These are phyloP conservation scores for Melanchra persicariae DNA, from an alignment of 2,888 invertebrate genomes.

Conservation along the genomic window DNA sequence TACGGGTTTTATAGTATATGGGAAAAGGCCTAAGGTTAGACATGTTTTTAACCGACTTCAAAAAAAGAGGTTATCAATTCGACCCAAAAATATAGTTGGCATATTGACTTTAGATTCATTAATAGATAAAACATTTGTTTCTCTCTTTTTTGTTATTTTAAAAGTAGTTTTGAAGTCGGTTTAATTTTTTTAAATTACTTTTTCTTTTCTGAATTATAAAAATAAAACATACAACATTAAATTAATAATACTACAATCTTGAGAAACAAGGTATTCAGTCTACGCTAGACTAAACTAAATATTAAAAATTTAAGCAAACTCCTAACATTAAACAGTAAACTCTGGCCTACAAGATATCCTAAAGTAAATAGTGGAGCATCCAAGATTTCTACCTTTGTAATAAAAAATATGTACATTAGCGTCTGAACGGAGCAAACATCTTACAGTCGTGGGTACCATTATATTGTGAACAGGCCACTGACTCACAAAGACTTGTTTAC, in stretches of 20 bases:
- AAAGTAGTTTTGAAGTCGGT: too few relatives aligned
- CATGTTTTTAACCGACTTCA: too few relatives aligned
- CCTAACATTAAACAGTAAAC: slow-evolving; percentile 5
- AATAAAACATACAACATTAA: too few relatives aligned
- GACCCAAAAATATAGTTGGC: too few relatives aligned
- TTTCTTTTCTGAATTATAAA: not conserved
- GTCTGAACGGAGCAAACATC: slow-evolving; percentile 16
- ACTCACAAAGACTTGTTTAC: slow-evolving; percentile 31
- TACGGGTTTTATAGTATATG: not conserved
- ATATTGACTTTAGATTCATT: too few relatives aligned
- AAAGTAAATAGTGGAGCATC: slow-evolving; percentile 29
- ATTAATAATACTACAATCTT: not conserved
- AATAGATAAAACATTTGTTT: too few relatives aligned
- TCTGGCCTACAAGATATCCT: slow-evolving; percentile 13
- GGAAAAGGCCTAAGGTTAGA: too few relatives aligned
- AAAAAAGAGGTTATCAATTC: too few relatives aligned
- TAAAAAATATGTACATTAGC: slow-evolving; percentile 17
- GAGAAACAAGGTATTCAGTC: not conserved
- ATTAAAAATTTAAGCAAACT: slow-evolving; percentile 13
- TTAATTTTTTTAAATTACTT: not conserved
- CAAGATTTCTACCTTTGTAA: slow-evolving; percentile 27
- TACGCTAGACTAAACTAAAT: not conserved
- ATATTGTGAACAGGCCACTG: slow-evolving; percentile 10
- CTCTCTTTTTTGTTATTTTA: too few relatives aligned
- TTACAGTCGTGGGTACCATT: slow-evolving; percentile 9